These are phyloP conservation scores for Pogona vitticeps DNA, from an alignment of 2,113 vertebrate species.

Conservation along the genomic window DNA sequence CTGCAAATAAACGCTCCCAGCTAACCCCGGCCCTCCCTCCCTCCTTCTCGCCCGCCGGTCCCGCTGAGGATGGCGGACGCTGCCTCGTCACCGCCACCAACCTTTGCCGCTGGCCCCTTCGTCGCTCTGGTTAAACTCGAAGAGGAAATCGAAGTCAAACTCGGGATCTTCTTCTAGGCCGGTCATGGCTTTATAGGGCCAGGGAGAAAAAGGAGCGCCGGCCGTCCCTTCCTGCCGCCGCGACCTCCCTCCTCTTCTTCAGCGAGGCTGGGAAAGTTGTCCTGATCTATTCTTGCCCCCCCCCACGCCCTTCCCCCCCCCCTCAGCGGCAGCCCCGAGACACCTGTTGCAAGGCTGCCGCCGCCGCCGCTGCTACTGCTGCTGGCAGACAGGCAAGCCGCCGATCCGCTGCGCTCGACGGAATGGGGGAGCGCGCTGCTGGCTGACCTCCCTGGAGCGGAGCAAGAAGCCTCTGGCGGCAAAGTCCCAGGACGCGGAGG, in stretches of 20 bases:
- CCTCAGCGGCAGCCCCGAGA: background rate
- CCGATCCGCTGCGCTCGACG: background rate
- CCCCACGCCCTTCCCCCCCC: too few species aligned
- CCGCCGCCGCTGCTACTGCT: background rate
- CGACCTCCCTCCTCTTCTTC: background rate
- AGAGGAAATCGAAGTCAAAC: slow-evolving; percentile 89
- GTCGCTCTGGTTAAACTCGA: slow-evolving; percentile 83
- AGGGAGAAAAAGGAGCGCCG: slow-evolving; percentile 1
- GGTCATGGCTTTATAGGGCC: slow-evolving; percentile 76
- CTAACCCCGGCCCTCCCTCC: background rate
- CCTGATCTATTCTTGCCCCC: too few species aligned
- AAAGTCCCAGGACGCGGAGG: slow-evolving; percentile 14
- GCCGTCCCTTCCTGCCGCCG: background rate
- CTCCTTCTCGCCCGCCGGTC: background rate
- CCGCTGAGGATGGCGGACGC: background rate
- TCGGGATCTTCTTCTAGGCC: slow-evolving; percentile 81
- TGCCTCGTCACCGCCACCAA: slow-evolving; percentile 64
- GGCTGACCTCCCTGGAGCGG: slow-evolving; percentile 15
- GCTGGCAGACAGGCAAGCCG: background rate
- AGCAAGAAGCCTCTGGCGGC: background rate
- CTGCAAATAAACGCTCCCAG: background rate
- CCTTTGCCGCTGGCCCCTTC: slow-evolving; percentile 73
- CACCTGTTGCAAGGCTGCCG: background rate
- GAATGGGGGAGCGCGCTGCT: background rate
- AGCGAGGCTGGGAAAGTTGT: background rate